A percentile compares a stretch with the other conserved stretches of the same genome.
These are phyloP conservation scores for Eupeodes luniger DNA, from an alignment of 2,888 invertebrate species.

Conservation along the genomic window DNA sequence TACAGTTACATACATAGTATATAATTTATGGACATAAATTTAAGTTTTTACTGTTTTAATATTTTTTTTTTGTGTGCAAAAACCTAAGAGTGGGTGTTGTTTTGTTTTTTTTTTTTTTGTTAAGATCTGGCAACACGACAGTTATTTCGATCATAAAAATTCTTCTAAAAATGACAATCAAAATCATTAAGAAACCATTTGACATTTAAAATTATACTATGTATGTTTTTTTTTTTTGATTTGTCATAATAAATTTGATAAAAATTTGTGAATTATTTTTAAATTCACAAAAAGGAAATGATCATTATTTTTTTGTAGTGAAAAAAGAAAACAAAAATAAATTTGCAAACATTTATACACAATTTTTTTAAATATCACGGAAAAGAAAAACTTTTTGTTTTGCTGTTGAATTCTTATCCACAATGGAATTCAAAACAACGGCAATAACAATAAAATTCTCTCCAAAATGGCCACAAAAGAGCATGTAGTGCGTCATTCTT, in stretches of 20 bases:
- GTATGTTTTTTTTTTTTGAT: background rate
- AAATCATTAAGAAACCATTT: conserved; percentile 42
- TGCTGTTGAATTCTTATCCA: conserved; percentile 51
- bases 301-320: background rate
- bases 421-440: conserved; percentile 71
- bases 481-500: conserved; percentile 73
- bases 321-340: background rate
- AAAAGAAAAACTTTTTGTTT: conserved; percentile 28
- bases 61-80: conserved; percentile 12
- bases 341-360: background rate
- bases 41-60: conserved; percentile 44
- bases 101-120: background rate
- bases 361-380: conserved; percentile 28
- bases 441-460: conserved; percentile 74
- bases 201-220: conserved; percentile 43
- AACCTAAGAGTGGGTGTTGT: conserved; percentile 44
- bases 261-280: background rate
- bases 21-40: conserved; percentile 54
- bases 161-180: conserved; percentile 59
- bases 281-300: conserved; percentile 19
- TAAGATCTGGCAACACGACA: conserved; percentile 25
- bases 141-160: conserved; percentile 40
- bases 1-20: background rate
- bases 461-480: conserved; percentile 75
- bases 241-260: background rate